These are phyloP conservation scores for Hetaerina titia DNA, from an alignment of 2,888 invertebrate species.

Conservation along the genomic window DNA sequence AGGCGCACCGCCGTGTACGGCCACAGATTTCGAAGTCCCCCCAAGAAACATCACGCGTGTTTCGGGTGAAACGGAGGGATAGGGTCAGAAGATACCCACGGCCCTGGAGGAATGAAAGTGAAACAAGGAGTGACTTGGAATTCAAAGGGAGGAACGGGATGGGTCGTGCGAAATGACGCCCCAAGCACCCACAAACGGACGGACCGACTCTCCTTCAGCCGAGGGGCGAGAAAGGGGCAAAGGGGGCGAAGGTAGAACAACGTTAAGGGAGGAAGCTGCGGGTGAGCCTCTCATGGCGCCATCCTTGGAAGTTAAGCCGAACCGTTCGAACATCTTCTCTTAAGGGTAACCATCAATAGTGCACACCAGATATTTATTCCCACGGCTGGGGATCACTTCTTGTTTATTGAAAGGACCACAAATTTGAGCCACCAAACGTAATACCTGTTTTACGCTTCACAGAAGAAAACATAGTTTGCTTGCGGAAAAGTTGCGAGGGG, in stretches of 20 bases:
- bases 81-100: neutral
- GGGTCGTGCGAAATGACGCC: neutral
- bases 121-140: neutral
- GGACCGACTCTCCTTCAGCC: neutral
- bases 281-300: no score
- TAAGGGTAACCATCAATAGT: neutral
- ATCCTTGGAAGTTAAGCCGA: neutral
- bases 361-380: neutral
- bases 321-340: neutral
- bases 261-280: neutral
- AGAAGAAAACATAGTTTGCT: neutral
- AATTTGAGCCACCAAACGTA: neutral
- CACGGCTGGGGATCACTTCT: neutral
- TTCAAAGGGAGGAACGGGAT: neutral
- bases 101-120: slow-evolving; percentile 39
- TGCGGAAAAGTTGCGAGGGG: neutral
- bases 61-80: slow-evolving; percentile 20
- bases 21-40: neutral
- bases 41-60: neutral
- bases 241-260: neutral
- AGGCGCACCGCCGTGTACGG: no score
- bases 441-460: neutral
- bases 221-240: neutral
- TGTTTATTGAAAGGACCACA: neutral
- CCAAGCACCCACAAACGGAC: neutral